Evolutionary conservation across 2,797 vertebrate genomes (phyloP).

Genomic region (Hozukius guyotensis): DNA sequence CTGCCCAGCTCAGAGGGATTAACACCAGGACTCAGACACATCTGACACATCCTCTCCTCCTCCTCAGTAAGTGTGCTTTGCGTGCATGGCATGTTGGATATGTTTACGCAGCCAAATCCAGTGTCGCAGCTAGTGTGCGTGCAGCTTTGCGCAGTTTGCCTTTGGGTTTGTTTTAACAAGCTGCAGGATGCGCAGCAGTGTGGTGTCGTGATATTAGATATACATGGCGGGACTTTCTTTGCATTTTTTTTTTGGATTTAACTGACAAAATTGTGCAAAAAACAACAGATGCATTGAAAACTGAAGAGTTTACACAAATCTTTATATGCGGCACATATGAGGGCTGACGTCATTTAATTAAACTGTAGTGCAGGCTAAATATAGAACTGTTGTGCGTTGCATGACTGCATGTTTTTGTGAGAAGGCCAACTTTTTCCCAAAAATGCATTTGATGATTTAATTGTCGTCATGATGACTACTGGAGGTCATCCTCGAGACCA

Average conservation of each 20-base stretch:
- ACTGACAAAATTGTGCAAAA: not conserved
- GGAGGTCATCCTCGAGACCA: slow-evolving; percentile 44
- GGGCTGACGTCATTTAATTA: slow-evolving; percentile 55
- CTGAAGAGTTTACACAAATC: not conserved
- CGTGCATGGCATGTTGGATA: not conserved
- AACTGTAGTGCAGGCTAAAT: slow-evolving; percentile 24
- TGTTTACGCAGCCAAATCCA: slow-evolving; percentile 5
- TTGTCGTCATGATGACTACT: slow-evolving; percentile 17
- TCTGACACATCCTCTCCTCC: slow-evolving; percentile 6
- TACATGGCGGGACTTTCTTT: slow-evolving; percentile 5
- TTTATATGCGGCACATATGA: slow-evolving; percentile 34
- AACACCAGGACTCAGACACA: slow-evolving; percentile 43
- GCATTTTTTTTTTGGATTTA: not conserved
- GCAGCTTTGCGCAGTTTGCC: slow-evolving; percentile 34
- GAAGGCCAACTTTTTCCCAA: slow-evolving; percentile 33
- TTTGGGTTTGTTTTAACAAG: slow-evolving; percentile 15
- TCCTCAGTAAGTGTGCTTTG: slow-evolving; percentile 67
- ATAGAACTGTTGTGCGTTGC: slow-evolving; percentile 5
- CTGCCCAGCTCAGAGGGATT: slow-evolving; percentile 67
- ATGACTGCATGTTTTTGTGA: not conserved
- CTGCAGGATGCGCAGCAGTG: slow-evolving; percentile 17
- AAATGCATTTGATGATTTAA: slow-evolving; percentile 21
- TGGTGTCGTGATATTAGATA: not conserved
- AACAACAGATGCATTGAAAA: not conserved
- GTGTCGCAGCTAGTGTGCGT: slow-evolving; percentile 22